phyloP scores from a whole-genome alignment of 2,797 vertebrate genomes.

The Pempheris klunzingeri region DNA sequence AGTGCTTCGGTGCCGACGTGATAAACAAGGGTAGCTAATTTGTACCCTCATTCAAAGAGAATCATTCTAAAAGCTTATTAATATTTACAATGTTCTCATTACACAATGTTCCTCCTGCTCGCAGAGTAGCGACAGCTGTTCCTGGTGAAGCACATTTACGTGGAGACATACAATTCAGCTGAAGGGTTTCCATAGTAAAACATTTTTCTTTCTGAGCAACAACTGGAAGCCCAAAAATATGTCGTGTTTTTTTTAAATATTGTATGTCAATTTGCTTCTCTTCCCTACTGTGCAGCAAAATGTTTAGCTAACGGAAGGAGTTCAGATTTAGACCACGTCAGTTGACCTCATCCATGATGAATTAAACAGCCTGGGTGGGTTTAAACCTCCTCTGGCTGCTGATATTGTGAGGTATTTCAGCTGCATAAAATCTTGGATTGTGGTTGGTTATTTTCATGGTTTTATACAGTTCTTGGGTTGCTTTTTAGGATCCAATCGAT shows the following conservation, averaged over 20 bases:
- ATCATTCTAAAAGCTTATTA: constrained; percentile 27
- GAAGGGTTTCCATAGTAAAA: constrained; percentile 21
- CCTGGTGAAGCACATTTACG: constrained; percentile 17
- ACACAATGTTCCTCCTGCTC: constrained; percentile 41
- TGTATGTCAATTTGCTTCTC: not conserved
- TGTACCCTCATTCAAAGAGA: constrained; percentile 20
- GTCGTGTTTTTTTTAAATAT: not conserved
- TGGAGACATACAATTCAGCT: constrained; percentile 23
- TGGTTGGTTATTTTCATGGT: not conserved
- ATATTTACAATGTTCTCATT: constrained; percentile 32
- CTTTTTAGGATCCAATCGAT: not conserved
- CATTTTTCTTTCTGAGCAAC: constrained; percentile 3
- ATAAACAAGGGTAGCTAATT: constrained; percentile 12
- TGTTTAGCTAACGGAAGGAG: not conserved
- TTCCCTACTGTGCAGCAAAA: not conserved
- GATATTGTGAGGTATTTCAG: not conserved
- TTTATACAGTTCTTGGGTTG: not conserved
- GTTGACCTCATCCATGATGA: not conserved
- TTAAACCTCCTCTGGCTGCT: not conserved
- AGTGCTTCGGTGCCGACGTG: constrained; percentile 3
- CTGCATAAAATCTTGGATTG: not conserved
- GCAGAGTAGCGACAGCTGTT: constrained; percentile 32
- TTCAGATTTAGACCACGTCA: not conserved
- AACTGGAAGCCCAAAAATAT: constrained; percentile 14
- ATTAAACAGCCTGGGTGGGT: not conserved